Base-by-base conservation (phyloP, 2,888 invertebrate genomes). In the Catocala sponsa region DNA sequence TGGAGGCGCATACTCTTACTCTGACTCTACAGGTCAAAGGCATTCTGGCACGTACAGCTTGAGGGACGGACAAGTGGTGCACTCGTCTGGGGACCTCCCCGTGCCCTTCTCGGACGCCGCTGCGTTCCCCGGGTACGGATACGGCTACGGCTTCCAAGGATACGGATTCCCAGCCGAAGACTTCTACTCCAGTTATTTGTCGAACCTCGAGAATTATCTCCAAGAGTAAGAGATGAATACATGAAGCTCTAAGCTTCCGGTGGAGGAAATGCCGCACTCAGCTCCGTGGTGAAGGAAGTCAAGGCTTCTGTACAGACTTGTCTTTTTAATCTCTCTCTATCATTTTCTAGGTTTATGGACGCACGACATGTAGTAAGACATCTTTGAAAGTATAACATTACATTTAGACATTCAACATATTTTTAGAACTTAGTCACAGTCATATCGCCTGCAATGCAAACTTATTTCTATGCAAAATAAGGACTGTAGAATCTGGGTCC, bases 11-110 rank as follows among this genome's bases (percentile, higher is more conserved):
- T 93, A 78, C 79, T 78, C 91, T 1, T 92, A 87, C 72, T 85
- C 87, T 75, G 94, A 93, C 74, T 84, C 92, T 2, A 42, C 83
- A 5, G 94, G 94, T 68, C 86, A 88, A 78, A 92, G 91, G 91
- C 92, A 92, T 82, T 90, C 89, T 70, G 93, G 92, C 25, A 90
- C 90, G 61, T 94, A 89, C 80, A 85, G 82, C 48, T 70, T 90
- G 25, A 81, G 79, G 61, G 85, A 88, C 80, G 88, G 87, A 41
- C 69, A 82, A 55, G 72, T 84, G 25, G 77, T 80, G 60, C 74
- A 78, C 63, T 63, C 70, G 6, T 59, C 68, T 51, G 65, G 79
- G 63, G 58, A 78, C 65, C 70, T 75, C 55, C 71, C 69, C 6
- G 62, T 42, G 5, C 70, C 72, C 13, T 78, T 71, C 56, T 80